phyloP scores from a whole-genome alignment of 2,888 invertebrate species.

The Eupithecia pulchellata region DNA sequence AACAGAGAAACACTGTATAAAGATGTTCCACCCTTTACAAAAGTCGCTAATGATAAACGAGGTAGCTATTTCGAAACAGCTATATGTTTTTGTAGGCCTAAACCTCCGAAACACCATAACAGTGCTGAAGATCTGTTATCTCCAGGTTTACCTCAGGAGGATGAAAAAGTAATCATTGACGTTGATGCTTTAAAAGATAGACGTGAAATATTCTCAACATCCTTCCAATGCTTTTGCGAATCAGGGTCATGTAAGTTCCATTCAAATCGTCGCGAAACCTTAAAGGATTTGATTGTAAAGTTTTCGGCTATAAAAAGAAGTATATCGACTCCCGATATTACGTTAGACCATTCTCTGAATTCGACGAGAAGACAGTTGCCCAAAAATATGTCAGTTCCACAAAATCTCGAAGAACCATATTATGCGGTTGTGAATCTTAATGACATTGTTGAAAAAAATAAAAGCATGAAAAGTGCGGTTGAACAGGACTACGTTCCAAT shows the following conservation, averaged over 20 bases:
- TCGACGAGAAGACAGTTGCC: conserved; percentile 62
- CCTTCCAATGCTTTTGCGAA: conserved; percentile 80
- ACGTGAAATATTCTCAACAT: conserved; percentile 66
- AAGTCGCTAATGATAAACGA: conserved; percentile 64
- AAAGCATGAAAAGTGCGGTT: conserved; percentile 47
- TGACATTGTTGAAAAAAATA: conserved; percentile 62
- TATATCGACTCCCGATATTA: conserved; percentile 79
- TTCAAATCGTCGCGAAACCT: conserved; percentile 64
- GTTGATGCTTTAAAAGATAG: conserved; percentile 60
- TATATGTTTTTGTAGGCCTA: conserved; percentile 79
- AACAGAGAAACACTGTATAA: conserved; percentile 75
- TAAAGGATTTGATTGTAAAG: conserved; percentile 67
- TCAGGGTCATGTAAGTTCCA: conserved; percentile 71
- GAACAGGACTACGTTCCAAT: conserved; percentile 63
- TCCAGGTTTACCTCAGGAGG: conserved; percentile 53
- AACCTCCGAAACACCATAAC: conserved; percentile 71
- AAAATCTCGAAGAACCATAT: conserved; percentile 71
- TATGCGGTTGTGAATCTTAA: conserved; percentile 67
- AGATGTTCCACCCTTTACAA: conserved; percentile 67
- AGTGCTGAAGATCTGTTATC: conserved; percentile 79
- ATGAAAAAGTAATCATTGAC: conserved; percentile 68
- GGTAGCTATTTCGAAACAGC: conserved; percentile 80
- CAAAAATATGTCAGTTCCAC: conserved; percentile 74
- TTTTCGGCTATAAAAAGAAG: conserved; percentile 79
- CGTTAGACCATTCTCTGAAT: conserved; percentile 67